Conservation (phyloP, 2,888 invertebrate species). For the Synanthedon formicaeformis region DNA sequence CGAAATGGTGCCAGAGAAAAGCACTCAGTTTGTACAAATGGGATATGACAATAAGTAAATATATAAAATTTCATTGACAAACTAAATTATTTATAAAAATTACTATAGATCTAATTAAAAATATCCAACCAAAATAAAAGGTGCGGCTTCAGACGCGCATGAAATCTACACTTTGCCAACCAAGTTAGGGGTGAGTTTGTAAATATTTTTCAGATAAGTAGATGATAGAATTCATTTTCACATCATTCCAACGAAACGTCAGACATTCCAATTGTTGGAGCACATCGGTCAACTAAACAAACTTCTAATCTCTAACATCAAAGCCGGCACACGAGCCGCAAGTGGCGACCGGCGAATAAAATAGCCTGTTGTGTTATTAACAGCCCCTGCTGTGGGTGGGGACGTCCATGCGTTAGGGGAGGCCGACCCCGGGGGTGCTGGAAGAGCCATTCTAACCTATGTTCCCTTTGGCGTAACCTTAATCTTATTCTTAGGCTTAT, state of each 20-base stretch:
- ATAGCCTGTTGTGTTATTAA: constrained; percentile 67
- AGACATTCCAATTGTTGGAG: constrained; percentile 4
- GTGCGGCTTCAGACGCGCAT: too few relatives aligned
- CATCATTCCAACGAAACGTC: not conserved
- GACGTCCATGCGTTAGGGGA: constrained; percentile 11
- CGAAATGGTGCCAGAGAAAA: too few relatives aligned
- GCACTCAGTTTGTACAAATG: too few relatives aligned
- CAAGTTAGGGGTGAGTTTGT: not conserved
- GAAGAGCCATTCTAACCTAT: constrained; percentile 18
- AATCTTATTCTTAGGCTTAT: not conserved
- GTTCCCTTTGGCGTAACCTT: not conserved
- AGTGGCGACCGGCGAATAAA: constrained; percentile 55
- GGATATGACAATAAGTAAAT: too few relatives aligned
- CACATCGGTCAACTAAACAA: constrained; percentile 26
- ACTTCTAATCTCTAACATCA: constrained; percentile 59
- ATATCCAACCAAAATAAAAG: too few relatives aligned
- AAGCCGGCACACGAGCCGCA: constrained; percentile 57
- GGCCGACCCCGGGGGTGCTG: constrained; percentile 8
- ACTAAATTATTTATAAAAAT: too few relatives aligned
- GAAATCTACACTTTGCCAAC: too few relatives aligned
- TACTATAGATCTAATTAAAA: too few relatives aligned
- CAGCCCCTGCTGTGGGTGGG: constrained; percentile 40
- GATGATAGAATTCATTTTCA: not conserved
- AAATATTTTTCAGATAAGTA: not conserved
- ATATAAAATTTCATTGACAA: too few relatives aligned